A percentile compares a stretch with the other conserved stretches of the same genome.
Evolutionary conservation across 2,888 invertebrate genomes (phyloP).

Genomic region (Tholera decimalis): DNA sequence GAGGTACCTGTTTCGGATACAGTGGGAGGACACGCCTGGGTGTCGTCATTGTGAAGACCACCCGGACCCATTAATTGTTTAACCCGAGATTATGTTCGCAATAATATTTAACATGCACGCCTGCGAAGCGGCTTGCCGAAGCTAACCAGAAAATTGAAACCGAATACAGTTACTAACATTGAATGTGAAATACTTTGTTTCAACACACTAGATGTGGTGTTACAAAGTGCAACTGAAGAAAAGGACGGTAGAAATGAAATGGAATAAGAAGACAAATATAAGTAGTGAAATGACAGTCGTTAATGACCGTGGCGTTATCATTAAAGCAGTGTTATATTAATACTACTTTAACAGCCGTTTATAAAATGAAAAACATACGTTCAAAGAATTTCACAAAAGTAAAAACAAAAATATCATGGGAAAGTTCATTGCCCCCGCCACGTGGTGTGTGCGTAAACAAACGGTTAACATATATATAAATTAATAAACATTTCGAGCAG

Average conservation of each 20-base stretch:
- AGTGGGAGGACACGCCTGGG: no score
- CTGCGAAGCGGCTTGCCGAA: no score
- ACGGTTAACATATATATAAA: slow-evolving; percentile 84
- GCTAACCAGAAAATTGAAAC: slow-evolving; percentile 26
- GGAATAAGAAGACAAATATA: slow-evolving; percentile 18
- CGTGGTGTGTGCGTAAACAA: slow-evolving; percentile 86
- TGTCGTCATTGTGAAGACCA: no score
- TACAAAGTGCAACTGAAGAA: slow-evolving; percentile 29
- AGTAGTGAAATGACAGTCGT: slow-evolving; percentile 18
- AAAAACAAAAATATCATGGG: slow-evolving; percentile 73
- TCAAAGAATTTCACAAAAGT: slow-evolving; percentile 70
- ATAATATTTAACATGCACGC: no score
- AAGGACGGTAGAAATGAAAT: slow-evolving; percentile 20
- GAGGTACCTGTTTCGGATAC: no score
- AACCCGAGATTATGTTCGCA: no score
- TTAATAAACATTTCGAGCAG: slow-evolving; percentile 87
- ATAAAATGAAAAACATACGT: slow-evolving; percentile 66
- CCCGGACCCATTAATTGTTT: no score
- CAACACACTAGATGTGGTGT: slow-evolving; percentile 16
- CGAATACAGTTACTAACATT: slow-evolving; percentile 13
- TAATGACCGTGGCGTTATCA: slow-evolving; percentile 40
- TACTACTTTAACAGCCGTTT: slow-evolving; percentile 49
- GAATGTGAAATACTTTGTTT: slow-evolving; percentile 25
- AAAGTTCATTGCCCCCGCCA: slow-evolving; percentile 83
- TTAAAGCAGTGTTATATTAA: slow-evolving; percentile 36